Evolutionary conservation across 2,113 vertebrate species (phyloP), one percentile per base, ranked within the genome.

Genomic region (Morone saxatilis): DNA sequence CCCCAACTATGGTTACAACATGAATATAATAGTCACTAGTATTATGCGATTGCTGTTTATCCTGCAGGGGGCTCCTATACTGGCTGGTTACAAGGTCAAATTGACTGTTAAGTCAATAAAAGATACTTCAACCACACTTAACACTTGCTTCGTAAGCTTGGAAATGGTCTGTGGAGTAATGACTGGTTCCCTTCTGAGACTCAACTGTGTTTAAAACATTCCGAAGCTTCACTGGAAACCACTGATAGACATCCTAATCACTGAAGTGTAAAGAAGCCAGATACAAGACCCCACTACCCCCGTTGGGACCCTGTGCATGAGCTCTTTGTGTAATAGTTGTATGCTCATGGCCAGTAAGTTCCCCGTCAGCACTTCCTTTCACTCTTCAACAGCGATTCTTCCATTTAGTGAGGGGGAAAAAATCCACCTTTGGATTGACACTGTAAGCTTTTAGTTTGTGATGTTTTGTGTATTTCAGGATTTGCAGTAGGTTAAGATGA

Each of bases 21-120:
- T 59, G 45, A 41, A 54, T 76, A 25, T 71, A 66, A 63, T 56
- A 66, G 25, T 54, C 41, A 31, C 31, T 56, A 22, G 31, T n/a
- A 11, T 22, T 54, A 19, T 38, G 43, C 74, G 53, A 47, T 11
- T 78, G 71, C 48, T 81, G 16, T 79, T 78, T 85, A 76, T 85
- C 78, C 59, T 82, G 59, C 73, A 80, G 48, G 40, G 60, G 16
- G 54, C 76, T 76, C 59, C 57, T 36, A 20, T 3, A 4, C 70
- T 60, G 59, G n/a, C 76, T 85, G 71, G 57, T 73, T 87, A 78
- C 81, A 79, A 80, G 67, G 68, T 73, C 61, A 81, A 73, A 87
- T 56, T 80, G 78, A 88, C 87, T 74, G 88, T 86, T 85, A 76
- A 74, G 81, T 87, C 90, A 88, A 91, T 88, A 80, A 89, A 87